Conservation (phyloP, 1,140 invertebrate genomes). For the Mercenaria mercenaria region DNA sequence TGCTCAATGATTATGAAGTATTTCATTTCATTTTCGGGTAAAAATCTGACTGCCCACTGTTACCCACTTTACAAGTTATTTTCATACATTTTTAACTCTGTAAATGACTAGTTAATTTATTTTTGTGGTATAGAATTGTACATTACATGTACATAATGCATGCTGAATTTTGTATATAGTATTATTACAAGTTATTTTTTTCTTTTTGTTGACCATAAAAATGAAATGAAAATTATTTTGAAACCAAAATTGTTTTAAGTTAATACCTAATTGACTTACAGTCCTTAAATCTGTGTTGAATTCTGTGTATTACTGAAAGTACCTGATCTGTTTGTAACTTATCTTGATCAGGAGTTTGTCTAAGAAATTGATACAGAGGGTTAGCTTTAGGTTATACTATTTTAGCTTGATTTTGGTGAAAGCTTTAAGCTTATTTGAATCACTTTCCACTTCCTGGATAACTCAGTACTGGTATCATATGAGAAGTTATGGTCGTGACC, state of each 20-base stretch:
- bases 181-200: conserved; percentile 18
- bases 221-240: conserved; percentile 9
- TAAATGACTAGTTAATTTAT: conserved; percentile 45
- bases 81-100: conserved; percentile 35
- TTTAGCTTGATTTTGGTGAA: too few relatives aligned
- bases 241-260: neutral
- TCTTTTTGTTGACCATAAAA: conserved; percentile 37
- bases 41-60: neutral
- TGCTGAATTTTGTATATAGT: conserved; percentile 18
- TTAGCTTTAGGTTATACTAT: too few relatives aligned
- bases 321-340: too few relatives aligned
- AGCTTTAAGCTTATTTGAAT: too few relatives aligned
- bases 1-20: conserved; percentile 24
- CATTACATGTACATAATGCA: conserved; percentile 19
- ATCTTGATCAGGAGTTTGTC: too few relatives aligned
- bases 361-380: too few relatives aligned
- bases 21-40: conserved; percentile 7
- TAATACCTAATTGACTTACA: neutral
- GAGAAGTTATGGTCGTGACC: too few relatives aligned
- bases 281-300: neutral
- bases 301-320: neutral
- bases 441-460: too few relatives aligned
- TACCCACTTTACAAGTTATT: neutral
- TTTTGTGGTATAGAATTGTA: conserved; percentile 48
- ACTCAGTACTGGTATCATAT: too few relatives aligned